Base-by-base conservation (phyloP, 92 coral and sea anemone species). In the Zoanthus sansibaricus region DNA sequence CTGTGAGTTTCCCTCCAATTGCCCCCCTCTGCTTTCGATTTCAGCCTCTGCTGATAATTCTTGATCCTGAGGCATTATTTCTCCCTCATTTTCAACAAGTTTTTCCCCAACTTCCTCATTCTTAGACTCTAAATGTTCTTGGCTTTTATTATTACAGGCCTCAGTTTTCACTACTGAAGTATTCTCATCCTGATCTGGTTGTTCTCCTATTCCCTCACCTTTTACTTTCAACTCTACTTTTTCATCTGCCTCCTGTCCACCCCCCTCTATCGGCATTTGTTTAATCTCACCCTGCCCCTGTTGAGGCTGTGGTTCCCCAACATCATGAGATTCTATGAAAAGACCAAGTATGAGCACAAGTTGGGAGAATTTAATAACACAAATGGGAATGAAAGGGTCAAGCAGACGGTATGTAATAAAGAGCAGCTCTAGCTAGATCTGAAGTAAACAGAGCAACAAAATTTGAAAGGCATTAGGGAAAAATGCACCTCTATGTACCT, bases 241-340 rank as follows among this genome's bases (percentile, higher is more conserved):
- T 32, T 17, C 85, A 69, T 78, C 87, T 64, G 89, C 75, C 76
- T 89, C 82, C 64, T 84, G 68, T 37, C 12, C 88, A 46, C 75
- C 91, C 86, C 87, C 91, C 85, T 77, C 77, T 33, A 80, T 73
- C 7, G 75, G 13, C 21, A 46, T 44, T 17, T 85, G 92, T 59
- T 18, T 70, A 15, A 30, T 77, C 82, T 49, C 89, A 33, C 72
- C 80, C 20, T 84, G 78, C 9, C 71, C 21, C 69, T 56, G 71
- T 47, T 64, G 75, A 18, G 71, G 44, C 46, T 45, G 73, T 18
- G 18, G 59, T 66, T 66, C 85, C 45, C 56, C 74, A 45, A 45
- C 74, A 48, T 14, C 85, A 80, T 62, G 74, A 25, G 20, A 64
- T 45, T 68, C 85, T 80, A 47, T 21, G 61, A 8, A 80, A 66